Percentiles rank a stretch among this genome's conserved stretches.
phyloP scores from a whole-genome alignment of 2,888 invertebrate species.

The Alviniconcha strummeri region DNA sequence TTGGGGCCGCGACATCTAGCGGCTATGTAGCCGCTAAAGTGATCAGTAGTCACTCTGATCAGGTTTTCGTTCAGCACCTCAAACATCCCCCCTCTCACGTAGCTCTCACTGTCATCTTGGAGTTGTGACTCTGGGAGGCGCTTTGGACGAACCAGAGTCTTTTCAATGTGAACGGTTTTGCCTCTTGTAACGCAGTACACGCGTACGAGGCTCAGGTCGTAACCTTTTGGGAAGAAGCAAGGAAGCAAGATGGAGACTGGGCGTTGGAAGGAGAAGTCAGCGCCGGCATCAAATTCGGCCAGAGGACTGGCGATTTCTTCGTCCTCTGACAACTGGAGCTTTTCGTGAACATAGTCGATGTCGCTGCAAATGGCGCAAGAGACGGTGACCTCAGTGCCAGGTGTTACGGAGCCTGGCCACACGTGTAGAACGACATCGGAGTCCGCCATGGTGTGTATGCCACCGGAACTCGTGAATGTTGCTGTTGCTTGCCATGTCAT shows the following conservation, averaged over 20 bases:
- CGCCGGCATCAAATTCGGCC: background rate
- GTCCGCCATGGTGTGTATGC: background rate
- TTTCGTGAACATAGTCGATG: background rate
- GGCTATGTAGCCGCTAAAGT: too few relatives aligned
- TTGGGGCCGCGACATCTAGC: too few relatives aligned
- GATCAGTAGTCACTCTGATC: too few relatives aligned
- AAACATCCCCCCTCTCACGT: too few relatives aligned
- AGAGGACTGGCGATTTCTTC: constrained; percentile 6
- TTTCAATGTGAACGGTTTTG: too few relatives aligned
- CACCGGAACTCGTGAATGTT: too few relatives aligned
- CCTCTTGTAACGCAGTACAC: background rate
- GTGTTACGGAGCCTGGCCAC: background rate
- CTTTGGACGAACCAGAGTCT: too few relatives aligned
- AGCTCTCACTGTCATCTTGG: too few relatives aligned
- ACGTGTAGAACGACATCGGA: constrained; percentile 5
- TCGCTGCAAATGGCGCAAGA: background rate
- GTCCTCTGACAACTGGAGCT: background rate
- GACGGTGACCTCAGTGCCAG: background rate
- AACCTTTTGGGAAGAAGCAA: background rate
- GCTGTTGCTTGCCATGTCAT: too few relatives aligned
- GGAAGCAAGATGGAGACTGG: constrained; percentile 1
- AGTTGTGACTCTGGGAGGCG: too few relatives aligned
- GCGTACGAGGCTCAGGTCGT: background rate
- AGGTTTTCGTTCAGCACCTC: too few relatives aligned
- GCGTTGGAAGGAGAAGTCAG: background rate